Conservation (phyloP, 2,888 invertebrate genomes). For the Xanthia icteritia region DNA sequence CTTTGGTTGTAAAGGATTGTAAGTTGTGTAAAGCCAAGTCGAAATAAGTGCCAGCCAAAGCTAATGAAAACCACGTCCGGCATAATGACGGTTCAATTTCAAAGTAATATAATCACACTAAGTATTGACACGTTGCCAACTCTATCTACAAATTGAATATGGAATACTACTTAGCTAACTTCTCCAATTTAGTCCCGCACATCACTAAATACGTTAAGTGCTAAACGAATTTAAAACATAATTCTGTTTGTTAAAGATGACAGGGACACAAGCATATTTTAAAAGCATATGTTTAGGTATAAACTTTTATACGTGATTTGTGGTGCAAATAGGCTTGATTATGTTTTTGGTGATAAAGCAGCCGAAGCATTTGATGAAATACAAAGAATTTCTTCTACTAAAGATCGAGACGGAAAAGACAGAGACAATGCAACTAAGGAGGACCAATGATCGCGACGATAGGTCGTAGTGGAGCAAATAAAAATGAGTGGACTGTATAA, state of each 20-base stretch:
- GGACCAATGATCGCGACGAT: too few species aligned
- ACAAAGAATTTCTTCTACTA: too few species aligned
- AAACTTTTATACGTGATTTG: neutral
- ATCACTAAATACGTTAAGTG: neutral
- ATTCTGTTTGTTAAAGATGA: neutral
- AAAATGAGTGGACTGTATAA: too few species aligned
- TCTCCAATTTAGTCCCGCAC: neutral
- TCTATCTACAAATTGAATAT: constrained; percentile 27
- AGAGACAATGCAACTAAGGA: neutral
- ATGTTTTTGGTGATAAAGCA: too few species aligned
- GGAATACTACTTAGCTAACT: neutral
- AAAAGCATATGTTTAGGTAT: neutral
- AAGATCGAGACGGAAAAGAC: too few species aligned
- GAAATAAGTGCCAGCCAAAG: constrained; percentile 8
- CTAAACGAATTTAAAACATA: neutral
- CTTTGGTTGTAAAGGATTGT: neutral
- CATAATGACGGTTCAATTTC: constrained; percentile 43
- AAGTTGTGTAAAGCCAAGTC: neutral
- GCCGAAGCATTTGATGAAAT: too few species aligned
- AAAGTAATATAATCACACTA: constrained; percentile 35
- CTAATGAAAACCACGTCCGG: constrained; percentile 35
- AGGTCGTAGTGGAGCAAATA: too few species aligned
- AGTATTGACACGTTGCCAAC: constrained; percentile 55
- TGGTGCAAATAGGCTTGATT: neutral
- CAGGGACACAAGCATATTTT: neutral